Conservation (phyloP, 2,113 vertebrate species). For the Talpa occidentalis region DNA sequence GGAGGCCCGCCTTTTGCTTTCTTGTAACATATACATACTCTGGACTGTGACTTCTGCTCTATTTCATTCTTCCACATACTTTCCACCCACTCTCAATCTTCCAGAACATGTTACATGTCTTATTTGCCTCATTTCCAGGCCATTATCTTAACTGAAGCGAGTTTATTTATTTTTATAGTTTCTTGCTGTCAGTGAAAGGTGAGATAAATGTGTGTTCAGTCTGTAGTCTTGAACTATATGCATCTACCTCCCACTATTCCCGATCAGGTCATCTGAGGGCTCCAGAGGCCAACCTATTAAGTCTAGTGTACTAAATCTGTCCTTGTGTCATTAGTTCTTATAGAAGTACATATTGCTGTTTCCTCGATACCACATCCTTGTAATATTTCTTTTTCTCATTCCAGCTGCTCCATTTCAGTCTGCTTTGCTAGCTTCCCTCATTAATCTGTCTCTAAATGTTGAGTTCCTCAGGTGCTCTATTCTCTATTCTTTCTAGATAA, state of each 20-base stretch:
- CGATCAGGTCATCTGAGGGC: neutral
- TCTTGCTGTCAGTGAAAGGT: neutral
- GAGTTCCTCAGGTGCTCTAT: neutral
- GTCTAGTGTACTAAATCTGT: neutral
- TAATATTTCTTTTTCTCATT: slow-evolving; percentile 20
- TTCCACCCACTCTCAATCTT: neutral
- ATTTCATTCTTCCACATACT: neutral
- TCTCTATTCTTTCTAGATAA: slow-evolving; percentile 2
- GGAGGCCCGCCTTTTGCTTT: neutral
- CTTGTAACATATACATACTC: neutral
- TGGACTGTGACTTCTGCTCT: neutral
- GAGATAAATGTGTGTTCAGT: neutral
- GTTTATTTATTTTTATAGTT: neutral
- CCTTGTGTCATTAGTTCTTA: neutral
- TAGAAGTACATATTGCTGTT: neutral
- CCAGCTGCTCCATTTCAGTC: neutral
- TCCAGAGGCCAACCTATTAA: neutral
- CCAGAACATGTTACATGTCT: neutral
- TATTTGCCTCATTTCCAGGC: neutral
- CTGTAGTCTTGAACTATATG: neutral
- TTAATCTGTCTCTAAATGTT: neutral
- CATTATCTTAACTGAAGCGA: neutral
- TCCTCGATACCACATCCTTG: neutral
- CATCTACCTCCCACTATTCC: neutral
- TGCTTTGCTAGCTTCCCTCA: neutral